Percentiles rank a stretch among this genome's conserved stretches.
Evolutionary conservation across 64 coral and sea anemone species (phyloP).

Genomic region (Actinia tenebrosa): DNA sequence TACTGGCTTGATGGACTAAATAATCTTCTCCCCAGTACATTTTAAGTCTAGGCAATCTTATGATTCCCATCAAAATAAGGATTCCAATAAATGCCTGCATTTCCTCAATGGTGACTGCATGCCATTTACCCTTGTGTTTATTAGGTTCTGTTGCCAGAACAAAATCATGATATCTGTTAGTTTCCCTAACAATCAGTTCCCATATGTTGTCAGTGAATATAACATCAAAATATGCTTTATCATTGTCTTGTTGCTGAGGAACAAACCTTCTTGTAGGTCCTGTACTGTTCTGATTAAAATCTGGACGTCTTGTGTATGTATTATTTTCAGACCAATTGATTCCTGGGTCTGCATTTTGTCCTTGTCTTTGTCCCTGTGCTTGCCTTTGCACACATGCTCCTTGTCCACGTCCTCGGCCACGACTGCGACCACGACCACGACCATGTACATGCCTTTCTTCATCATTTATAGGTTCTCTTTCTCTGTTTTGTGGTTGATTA

Average conservation of each 20-base stretch:
- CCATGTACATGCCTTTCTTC: neutral
- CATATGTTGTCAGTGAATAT: slow-evolving; percentile 18
- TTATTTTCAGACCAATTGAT: slow-evolving; percentile 22
- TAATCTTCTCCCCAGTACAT: slow-evolving; percentile 39
- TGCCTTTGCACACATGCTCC: neutral
- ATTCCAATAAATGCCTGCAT: slow-evolving; percentile 60
- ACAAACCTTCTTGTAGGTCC: slow-evolving; percentile 40
- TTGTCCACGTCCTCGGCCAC: neutral
- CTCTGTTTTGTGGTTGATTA: slow-evolving; percentile 28
- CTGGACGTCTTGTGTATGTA: slow-evolving; percentile 8
- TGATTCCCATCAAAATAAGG: slow-evolving; percentile 58
- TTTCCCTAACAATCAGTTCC: slow-evolving; percentile 38
- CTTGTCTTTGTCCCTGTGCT: neutral
- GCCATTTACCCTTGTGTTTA: slow-evolving; percentile 49
- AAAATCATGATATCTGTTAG: slow-evolving; percentile 43
- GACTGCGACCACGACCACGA: neutral
- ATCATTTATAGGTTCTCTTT: slow-evolving; percentile 13
- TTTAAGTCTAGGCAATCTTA: slow-evolving; percentile 32
- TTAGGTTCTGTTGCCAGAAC: slow-evolving; percentile 28
- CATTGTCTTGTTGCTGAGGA: slow-evolving; percentile 18
- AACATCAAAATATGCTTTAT: slow-evolving; percentile 60
- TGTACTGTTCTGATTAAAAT: slow-evolving; percentile 1
- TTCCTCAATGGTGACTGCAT: slow-evolving; percentile 36
- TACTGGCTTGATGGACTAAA: slow-evolving; percentile 26
- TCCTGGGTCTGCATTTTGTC: slow-evolving; percentile 15